phyloP scores from a whole-genome alignment of 1,140 invertebrate genomes.

The Drosophila setifemur region DNA sequence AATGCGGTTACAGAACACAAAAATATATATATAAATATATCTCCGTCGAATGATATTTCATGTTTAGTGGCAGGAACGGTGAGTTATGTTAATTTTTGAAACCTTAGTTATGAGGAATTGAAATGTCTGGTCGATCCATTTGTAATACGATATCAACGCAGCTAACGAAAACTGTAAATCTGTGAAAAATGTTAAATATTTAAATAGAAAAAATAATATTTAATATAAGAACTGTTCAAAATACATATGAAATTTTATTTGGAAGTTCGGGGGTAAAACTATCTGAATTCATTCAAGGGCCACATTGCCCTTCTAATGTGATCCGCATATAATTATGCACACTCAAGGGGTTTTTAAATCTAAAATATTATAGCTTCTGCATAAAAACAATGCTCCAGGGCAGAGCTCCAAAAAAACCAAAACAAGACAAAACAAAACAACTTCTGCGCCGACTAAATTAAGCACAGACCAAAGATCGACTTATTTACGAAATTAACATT shows the following conservation, averaged over 20 bases:
- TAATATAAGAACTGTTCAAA: too few species aligned
- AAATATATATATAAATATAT: too few species aligned
- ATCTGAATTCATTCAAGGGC: constrained; percentile 8
- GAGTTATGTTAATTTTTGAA: constrained; percentile 55
- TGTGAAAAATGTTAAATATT: background rate
- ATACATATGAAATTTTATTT: too few species aligned
- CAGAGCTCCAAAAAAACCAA: constrained; percentile 36
- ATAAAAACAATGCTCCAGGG: constrained; percentile 26
- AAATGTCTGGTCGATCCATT: constrained; percentile 17
- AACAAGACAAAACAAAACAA: constrained; percentile 34
- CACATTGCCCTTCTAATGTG: background rate
- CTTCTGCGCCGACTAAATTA: constrained; percentile 10
- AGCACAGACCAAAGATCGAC: constrained; percentile 50
- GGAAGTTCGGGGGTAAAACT: background rate
- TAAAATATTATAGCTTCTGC: constrained; percentile 42
- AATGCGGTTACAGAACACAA: constrained; percentile 63
- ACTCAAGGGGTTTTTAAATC: constrained; percentile 9
- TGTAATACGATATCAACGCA: constrained; percentile 21
- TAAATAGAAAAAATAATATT: too few species aligned
- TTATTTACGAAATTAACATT: constrained; percentile 75
- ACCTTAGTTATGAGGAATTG: constrained; percentile 37
- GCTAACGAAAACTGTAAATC: constrained; percentile 10
- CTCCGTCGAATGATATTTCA: constrained; percentile 43
- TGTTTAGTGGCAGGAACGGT: constrained; percentile 10
- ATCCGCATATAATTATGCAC: constrained; percentile 26